phyloP scores from a whole-genome alignment of 1,140 invertebrate genomes.

The Zaprionus africanus region DNA sequence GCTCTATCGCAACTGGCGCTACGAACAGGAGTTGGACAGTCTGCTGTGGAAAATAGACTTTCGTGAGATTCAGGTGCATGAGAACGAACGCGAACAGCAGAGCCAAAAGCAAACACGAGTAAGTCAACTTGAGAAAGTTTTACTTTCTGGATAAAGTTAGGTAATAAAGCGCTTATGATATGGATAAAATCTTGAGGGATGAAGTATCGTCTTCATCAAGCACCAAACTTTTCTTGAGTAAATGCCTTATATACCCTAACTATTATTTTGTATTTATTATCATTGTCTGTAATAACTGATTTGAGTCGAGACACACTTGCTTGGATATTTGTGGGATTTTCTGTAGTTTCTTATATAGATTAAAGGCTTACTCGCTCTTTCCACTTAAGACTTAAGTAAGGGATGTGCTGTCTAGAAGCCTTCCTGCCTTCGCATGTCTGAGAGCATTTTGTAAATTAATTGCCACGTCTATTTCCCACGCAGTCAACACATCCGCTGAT shows the following conservation, averaged over 20 bases:
- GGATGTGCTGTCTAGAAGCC: not conserved
- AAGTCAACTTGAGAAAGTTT: slow-evolving; percentile 37
- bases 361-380: too few relatives aligned
- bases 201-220: not conserved
- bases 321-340: too few relatives aligned
- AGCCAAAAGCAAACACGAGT: slow-evolving; percentile 85
- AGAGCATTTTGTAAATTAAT: slow-evolving; percentile 53
- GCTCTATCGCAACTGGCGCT: slow-evolving; percentile 95
- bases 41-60: slow-evolving; percentile 98
- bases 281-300: too few relatives aligned
- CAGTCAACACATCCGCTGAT: slow-evolving; percentile 87
- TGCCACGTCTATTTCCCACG: slow-evolving; percentile 47
- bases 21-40: slow-evolving; percentile 97
- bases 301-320: too few relatives aligned
- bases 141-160: not conserved
- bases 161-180: not conserved
- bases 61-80: slow-evolving; percentile 91
- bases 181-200: not conserved
- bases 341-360: not conserved
- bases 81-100: slow-evolving; percentile 84
- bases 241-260: too few relatives aligned
- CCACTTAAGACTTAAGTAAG: not conserved
- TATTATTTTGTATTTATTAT: too few relatives aligned
- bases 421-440: not conserved
- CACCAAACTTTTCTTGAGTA: too few relatives aligned